phyloP scores from a whole-genome alignment of 2,113 vertebrate species.

The Xerus inauris region DNA sequence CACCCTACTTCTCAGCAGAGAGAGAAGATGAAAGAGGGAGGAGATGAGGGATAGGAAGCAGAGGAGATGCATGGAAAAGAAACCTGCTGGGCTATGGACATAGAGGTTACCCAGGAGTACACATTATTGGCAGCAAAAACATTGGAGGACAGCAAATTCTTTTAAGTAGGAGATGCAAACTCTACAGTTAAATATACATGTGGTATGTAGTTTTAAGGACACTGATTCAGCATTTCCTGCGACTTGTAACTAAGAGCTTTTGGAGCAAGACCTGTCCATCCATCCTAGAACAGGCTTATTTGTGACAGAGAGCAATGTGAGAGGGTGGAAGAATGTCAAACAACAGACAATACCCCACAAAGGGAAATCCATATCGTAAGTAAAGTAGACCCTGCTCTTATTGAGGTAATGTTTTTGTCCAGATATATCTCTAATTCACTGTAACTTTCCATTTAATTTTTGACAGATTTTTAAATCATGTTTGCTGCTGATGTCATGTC shows the following conservation, averaged over 20 bases:
- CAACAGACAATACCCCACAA: neutral
- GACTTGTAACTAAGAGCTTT: neutral
- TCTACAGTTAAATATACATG: neutral
- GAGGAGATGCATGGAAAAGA: neutral
- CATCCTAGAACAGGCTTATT: neutral
- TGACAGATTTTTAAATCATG: conserved; percentile 12
- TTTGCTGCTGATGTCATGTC: neutral
- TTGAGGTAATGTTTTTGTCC: neutral
- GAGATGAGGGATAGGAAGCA: neutral
- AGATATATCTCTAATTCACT: conserved; percentile 1
- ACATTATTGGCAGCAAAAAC: neutral
- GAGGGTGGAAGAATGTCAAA: neutral
- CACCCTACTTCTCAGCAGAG: neutral
- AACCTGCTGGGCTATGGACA: neutral
- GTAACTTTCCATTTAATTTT: conserved; percentile 40
- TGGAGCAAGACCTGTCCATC: neutral
- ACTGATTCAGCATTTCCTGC: neutral
- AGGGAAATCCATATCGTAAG: neutral
- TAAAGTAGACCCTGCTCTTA: neutral
- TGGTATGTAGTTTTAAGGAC: neutral
- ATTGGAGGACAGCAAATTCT: neutral
- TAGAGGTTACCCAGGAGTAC: neutral
- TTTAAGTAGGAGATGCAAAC: neutral
- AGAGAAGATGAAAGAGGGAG: neutral
- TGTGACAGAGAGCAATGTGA: neutral